Base-by-base conservation (phyloP, 2,888 invertebrate species). In the Lithophane leautieri region DNA sequence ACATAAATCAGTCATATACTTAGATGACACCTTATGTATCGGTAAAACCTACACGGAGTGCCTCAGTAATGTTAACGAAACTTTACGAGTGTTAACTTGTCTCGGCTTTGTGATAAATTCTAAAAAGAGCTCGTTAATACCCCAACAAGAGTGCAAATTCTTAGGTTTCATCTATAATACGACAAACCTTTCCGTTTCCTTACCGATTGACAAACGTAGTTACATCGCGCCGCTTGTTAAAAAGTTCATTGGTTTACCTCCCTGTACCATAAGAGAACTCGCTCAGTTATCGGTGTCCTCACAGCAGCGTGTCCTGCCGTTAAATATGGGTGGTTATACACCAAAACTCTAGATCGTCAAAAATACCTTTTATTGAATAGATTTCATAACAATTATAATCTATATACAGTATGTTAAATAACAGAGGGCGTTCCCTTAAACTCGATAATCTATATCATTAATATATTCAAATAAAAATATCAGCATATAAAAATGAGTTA, bases 71-170 rank as follows among this genome's bases (percentile, higher is more conserved):
- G 65, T 65, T n/a, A 50, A 50, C 47, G 50, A 44, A 44, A 65
- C 65, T 19, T 28, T 65, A 25, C 25, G 47, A 65, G 16, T 14
- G 34, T 47, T 65, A 47, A n/a, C 40, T 44, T 65, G 22, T 44
- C 12, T 44, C 0, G 44, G 12, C 0, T 44, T 44, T 44, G 44
- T 44, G 14, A 44, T 44, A 44, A 22, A 42, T 66, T 25, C 25
- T 28, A 42, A 68, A 56, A 68, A 68, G 56, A 68, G 68, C 34
- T 42, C n/a, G 12, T 44, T 68, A 56, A 42, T 34, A 19, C 68
- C 56, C 1, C 16, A n/a, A 19, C 34, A 54, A n/a, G 9, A 42
- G 9, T 42, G 42, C 9, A 42, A 9, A 54, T 54, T 54, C 34
- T n/a, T 67, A 67, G 67, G 67, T n/a, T 52, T 54, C 19, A 40